These are phyloP conservation scores for Rhea pennata DNA, from an alignment of 2,113 vertebrate species.

Conservation along the genomic window DNA sequence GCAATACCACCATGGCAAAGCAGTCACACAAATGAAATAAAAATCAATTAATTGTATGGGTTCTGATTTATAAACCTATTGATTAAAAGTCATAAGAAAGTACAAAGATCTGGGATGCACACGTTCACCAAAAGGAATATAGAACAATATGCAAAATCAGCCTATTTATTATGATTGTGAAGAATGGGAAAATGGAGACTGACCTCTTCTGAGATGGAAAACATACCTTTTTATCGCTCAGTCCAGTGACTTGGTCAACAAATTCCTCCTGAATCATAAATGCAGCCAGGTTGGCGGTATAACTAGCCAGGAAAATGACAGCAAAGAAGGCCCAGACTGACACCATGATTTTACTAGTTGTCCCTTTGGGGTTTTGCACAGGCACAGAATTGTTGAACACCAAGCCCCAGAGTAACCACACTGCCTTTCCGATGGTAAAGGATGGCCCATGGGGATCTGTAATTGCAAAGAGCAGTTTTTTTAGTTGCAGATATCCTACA, in stretches of 20 bases:
- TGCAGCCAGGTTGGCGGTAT: slow-evolving; percentile 97
- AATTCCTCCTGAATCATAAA: slow-evolving; percentile 99
- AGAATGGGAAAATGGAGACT: neutral
- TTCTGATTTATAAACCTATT: neutral
- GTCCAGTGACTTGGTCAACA: slow-evolving; percentile 97
- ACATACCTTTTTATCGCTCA: slow-evolving; percentile 97
- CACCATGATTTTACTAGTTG: slow-evolving; percentile 98
- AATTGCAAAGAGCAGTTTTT: neutral
- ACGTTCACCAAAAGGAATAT: neutral
- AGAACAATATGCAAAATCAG: neutral
- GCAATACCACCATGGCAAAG: neutral
- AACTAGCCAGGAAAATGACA: slow-evolving; percentile 98
- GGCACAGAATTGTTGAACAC: slow-evolving; percentile 99
- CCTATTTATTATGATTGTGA: neutral
- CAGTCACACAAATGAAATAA: neutral
- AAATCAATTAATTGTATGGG: neutral
- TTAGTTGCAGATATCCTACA: neutral
- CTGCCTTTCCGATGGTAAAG: slow-evolving; percentile 97
- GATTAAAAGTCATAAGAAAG: neutral
- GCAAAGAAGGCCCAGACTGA: slow-evolving; percentile 99
- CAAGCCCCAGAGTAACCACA: slow-evolving; percentile 98
- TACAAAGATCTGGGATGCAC: neutral
- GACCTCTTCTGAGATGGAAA: neutral
- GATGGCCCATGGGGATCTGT: slow-evolving; percentile 95
- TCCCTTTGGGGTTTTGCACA: slow-evolving; percentile 96